Conservation (phyloP, 1,140 invertebrate species). For the Vanessa atalanta region DNA sequence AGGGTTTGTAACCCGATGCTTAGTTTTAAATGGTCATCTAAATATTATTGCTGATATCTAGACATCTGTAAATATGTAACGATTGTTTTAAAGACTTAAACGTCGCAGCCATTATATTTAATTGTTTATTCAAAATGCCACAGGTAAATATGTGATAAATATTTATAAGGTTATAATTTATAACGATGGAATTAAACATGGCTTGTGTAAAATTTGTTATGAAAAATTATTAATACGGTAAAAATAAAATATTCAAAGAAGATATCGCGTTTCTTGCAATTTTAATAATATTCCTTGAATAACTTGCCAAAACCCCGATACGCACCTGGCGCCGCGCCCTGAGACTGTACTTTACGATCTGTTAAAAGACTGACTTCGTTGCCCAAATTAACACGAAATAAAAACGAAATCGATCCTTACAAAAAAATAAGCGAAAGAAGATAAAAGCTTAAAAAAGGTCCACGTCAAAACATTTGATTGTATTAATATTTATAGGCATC, state of each 20-base stretch:
- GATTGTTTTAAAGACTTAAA: neutral
- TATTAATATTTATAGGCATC: constrained; percentile 79
- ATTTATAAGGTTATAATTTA: constrained; percentile 6
- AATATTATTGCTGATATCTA: neutral
- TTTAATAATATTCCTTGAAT: constrained; percentile 27
- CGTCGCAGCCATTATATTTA: neutral
- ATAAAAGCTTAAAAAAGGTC: constrained; percentile 79
- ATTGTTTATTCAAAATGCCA: constrained; percentile 4
- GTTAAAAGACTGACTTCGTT: constrained; percentile 81
- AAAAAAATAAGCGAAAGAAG: constrained; percentile 76
- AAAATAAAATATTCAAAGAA: constrained; percentile 10
- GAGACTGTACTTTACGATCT: constrained; percentile 79
- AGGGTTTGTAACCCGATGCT: constrained; percentile 21
- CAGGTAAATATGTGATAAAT: neutral
- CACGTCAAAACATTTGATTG: constrained; percentile 81
- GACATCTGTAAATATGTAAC: neutral
- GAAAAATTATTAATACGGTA: constrained; percentile 3
- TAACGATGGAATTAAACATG: neutral
- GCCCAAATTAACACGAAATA: constrained; percentile 82
- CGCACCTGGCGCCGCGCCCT: constrained; percentile 66
- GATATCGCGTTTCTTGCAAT: constrained; percentile 14
- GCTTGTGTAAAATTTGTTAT: neutral
- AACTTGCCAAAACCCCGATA: constrained; percentile 50
- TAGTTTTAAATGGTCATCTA: neutral
- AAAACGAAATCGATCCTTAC: constrained; percentile 74